Percentiles rank a stretch among this genome's conserved stretches.
These are phyloP conservation scores for Clarias pachynema DNA, from an alignment of 2,797 vertebrate species.

Conservation along the genomic window DNA sequence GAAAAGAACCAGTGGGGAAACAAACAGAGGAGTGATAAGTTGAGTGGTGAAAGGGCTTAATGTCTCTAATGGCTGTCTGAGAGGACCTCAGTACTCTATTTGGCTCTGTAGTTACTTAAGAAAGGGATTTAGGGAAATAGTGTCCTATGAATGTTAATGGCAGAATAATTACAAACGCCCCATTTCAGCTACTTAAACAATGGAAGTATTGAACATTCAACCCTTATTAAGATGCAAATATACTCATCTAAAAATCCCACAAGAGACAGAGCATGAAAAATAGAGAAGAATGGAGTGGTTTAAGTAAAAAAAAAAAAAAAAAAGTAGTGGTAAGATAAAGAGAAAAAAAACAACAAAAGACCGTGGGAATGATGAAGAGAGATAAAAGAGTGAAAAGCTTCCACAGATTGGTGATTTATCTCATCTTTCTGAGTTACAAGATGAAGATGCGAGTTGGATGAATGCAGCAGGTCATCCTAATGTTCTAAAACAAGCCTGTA, in stretches of 20 bases:
- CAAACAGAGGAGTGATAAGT: constrained; percentile 74
- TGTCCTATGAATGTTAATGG: constrained; percentile 81
- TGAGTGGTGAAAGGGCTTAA: constrained; percentile 68
- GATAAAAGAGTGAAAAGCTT: constrained; percentile 59
- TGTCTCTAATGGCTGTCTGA: constrained; percentile 67
- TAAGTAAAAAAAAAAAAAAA: constrained; percentile 35
- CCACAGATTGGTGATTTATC: constrained; percentile 80
- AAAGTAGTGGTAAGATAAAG: not conserved
- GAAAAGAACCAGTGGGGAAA: constrained; percentile 73
- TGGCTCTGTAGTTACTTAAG: constrained; percentile 79
- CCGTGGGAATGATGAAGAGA: not conserved
- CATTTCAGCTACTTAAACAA: constrained; percentile 85
- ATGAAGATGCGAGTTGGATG: constrained; percentile 62
- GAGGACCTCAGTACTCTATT: constrained; percentile 70
- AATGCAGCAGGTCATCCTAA: constrained; percentile 42
- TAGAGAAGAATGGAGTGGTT: constrained; percentile 60
- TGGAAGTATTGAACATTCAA: constrained; percentile 83
- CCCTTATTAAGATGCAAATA: constrained; percentile 89
- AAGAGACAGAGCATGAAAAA: constrained; percentile 74
- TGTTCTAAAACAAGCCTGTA: constrained; percentile 57
- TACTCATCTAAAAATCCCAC: constrained; percentile 85
- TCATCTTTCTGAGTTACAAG: constrained; percentile 74
- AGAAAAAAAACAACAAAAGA: constrained; percentile 61
- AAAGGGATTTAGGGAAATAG: constrained; percentile 80
- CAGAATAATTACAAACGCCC: constrained; percentile 85